Percentiles rank a stretch among this genome's conserved stretches.
Evolutionary conservation across 2,113 vertebrate genomes (phyloP).

Genomic region (Montifringilla adamsi): DNA sequence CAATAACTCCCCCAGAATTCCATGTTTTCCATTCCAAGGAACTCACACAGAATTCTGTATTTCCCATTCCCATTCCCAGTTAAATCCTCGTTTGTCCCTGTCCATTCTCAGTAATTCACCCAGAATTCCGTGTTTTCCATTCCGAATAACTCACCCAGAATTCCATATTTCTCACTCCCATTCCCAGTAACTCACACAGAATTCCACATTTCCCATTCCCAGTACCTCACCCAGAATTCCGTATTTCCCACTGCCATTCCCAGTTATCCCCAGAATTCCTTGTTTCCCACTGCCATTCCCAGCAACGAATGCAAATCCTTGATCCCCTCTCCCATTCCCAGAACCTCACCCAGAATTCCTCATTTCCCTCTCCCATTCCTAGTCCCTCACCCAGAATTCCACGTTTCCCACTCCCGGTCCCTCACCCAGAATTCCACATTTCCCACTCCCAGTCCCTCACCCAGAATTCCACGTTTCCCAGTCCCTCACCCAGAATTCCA

Average conservation of each 20-base stretch:
- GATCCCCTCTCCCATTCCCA: neutral
- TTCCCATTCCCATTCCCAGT: too few species aligned
- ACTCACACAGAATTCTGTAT: too few species aligned
- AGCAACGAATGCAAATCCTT: neutral
- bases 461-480: fast-evolving
- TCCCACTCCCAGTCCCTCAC: fast-evolving
- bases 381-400: too few species aligned
- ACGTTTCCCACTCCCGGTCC: too few species aligned
- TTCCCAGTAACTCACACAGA: too few species aligned
- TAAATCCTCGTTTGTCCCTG: too few species aligned
- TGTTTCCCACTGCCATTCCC: neutral
- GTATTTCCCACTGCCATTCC: neutral
- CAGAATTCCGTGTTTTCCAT: too few species aligned
- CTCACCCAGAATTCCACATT: fast-evolving
- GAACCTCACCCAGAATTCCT: neutral
- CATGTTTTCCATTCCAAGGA: too few species aligned
- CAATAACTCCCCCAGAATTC: too few species aligned
- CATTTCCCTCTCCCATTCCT: neutral
- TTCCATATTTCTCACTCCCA: neutral
- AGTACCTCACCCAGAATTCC: neutral
- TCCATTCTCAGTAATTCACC: neutral
- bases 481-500: neutral
- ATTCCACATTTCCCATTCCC: too few species aligned
- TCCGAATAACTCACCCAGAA: neutral
- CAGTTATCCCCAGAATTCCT: neutral